phyloP scores from a whole-genome alignment of 1,140 invertebrate genomes.

The Hirudo medicinalis region DNA sequence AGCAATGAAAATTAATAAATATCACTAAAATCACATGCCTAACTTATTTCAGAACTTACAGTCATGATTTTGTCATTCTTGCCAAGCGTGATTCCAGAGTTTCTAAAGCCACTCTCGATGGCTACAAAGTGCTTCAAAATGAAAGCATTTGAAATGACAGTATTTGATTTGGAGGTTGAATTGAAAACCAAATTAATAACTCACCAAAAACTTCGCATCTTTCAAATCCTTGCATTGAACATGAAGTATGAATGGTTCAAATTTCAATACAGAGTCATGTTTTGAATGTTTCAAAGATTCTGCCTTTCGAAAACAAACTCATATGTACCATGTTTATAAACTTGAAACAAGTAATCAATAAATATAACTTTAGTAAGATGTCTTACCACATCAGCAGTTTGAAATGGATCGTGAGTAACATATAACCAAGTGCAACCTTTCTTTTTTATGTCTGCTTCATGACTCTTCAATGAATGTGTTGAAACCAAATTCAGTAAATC shows the following conservation, averaged over 20 bases:
- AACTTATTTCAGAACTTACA: constrained; percentile 29
- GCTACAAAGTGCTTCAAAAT: constrained; percentile 39
- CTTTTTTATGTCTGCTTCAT: constrained; percentile 31
- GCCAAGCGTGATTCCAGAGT: constrained; percentile 46
- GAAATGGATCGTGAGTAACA: constrained; percentile 38
- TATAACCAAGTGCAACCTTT: constrained; percentile 44
- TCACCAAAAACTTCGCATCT: constrained; percentile 40
- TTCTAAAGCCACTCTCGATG: constrained; percentile 44
- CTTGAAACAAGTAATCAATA: neutral
- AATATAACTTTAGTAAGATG: neutral
- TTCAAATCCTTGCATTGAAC: constrained; percentile 40
- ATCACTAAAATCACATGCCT: neutral
- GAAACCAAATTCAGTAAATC: neutral
- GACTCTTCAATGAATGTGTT: constrained; percentile 11
- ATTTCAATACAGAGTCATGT: constrained; percentile 42
- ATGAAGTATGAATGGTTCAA: constrained; percentile 48
- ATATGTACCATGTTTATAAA: neutral
- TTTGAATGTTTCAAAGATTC: constrained; percentile 27
- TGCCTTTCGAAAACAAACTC: constrained; percentile 24
- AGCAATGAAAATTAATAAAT: neutral
- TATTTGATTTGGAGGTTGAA: neutral
- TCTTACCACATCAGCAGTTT: constrained; percentile 30
- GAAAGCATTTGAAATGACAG: constrained; percentile 4
- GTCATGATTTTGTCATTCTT: constrained; percentile 44
- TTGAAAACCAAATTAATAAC: constrained; percentile 14